phyloP scores from a whole-genome alignment of 2,888 invertebrate species.

The Lithophane ornitopus region DNA sequence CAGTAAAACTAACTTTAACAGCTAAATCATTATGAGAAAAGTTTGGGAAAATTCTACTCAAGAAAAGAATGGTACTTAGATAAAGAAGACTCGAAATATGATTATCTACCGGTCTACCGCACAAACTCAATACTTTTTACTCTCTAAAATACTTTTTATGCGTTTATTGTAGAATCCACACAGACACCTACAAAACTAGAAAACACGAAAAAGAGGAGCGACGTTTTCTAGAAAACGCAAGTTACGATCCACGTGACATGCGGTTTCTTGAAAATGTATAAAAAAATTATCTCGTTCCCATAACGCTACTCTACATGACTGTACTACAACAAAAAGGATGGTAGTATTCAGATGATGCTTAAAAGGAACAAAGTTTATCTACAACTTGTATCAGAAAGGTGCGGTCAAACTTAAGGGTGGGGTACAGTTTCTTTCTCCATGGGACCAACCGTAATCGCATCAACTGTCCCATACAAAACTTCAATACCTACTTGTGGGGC shows the following conservation, averaged over 20 bases:
- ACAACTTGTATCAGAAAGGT: no score
- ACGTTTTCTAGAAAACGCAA: neutral
- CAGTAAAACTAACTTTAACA: neutral
- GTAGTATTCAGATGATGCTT: neutral
- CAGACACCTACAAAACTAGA: neutral
- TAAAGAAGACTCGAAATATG: neutral
- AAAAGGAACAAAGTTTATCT: neutral
- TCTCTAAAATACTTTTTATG: neutral
- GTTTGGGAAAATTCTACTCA: neutral
- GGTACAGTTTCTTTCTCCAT: no score
- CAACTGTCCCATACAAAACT: no score
- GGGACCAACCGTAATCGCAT: no score
- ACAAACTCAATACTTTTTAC: neutral
- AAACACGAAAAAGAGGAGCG: neutral
- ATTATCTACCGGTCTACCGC: neutral
- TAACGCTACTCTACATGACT: neutral
- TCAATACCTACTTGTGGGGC: no score
- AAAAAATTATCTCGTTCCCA: neutral
- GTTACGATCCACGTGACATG: no score
- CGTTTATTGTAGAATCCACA: neutral
- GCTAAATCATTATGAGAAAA: constrained; percentile 12
- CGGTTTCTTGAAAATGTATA: neutral
- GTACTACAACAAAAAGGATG: neutral
- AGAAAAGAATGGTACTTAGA: neutral
- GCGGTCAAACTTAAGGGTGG: no score